Conservation (phyloP, 2,113 vertebrate genomes). For the Triplophysa rosa region DNA sequence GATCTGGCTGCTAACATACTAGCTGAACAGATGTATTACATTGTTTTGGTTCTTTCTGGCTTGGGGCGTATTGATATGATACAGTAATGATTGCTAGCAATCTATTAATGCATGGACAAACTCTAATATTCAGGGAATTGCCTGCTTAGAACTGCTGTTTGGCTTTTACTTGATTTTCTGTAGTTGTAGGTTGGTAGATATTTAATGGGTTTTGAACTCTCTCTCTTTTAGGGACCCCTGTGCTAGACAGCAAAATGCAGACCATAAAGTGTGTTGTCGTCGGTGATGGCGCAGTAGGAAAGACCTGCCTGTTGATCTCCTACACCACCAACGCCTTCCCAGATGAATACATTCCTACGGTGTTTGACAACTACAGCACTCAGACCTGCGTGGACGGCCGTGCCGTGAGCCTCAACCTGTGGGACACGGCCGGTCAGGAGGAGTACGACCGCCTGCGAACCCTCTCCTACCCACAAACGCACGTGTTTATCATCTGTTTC, state of each 20-base stretch:
- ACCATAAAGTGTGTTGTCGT: slow-evolving; percentile 83
- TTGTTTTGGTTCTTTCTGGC: slow-evolving; percentile 1
- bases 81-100: too few species aligned
- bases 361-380: slow-evolving; percentile 83
- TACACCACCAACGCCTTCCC: slow-evolving; percentile 84
- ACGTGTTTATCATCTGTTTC: slow-evolving; percentile 83
- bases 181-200: background rate
- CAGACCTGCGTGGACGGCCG: slow-evolving; percentile 82
- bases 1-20: slow-evolving; percentile 25
- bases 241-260: slow-evolving; percentile 74
- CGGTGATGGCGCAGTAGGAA: slow-evolving; percentile 82
- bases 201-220: background rate
- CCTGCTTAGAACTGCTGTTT: background rate
- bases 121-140: background rate
- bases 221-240: slow-evolving; percentile 40
- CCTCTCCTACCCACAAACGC: slow-evolving; percentile 79
- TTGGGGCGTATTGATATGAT: background rate
- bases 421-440: slow-evolving; percentile 84
- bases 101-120: background rate
- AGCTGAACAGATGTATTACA: slow-evolving; percentile 23
- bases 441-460: slow-evolving; percentile 80
- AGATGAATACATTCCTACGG: slow-evolving; percentile 82
- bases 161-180: background rate
- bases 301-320: slow-evolving; percentile 83
- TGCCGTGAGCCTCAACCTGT: slow-evolving; percentile 79